Conservation (phyloP, 2,113 vertebrate species). For the Thunnus maccoyii region DNA sequence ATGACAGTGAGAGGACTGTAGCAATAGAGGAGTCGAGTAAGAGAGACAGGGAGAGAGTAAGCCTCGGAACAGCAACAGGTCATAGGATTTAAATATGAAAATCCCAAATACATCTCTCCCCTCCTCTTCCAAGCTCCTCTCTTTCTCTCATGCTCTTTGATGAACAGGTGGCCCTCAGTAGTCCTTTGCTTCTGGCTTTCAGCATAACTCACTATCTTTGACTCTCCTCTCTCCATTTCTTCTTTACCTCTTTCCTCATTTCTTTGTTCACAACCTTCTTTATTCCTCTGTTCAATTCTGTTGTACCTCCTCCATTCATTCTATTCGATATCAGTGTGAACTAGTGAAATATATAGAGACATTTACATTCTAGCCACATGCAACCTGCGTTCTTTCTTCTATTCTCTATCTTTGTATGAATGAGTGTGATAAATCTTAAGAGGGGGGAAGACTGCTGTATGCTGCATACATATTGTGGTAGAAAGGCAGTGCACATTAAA, state of each 20-base stretch:
- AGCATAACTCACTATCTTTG: too few relatives aligned
- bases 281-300: too few relatives aligned
- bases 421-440: constrained; percentile 65
- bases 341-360: not conserved
- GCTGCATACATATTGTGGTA: constrained; percentile 47
- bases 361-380: constrained; percentile 64
- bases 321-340: too few relatives aligned
- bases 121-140: too few relatives aligned
- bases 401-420: constrained; percentile 51
- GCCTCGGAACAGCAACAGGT: too few relatives aligned
- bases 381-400: not conserved
- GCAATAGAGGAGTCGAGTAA: too few relatives aligned
- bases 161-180: not conserved
- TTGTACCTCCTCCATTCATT: not conserved
- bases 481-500: not conserved
- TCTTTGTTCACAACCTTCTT: not conserved
- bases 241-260: not conserved
- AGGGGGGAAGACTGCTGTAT: constrained; percentile 6
- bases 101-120: too few relatives aligned
- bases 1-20: too few relatives aligned
- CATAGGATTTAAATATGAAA: too few relatives aligned
- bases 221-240: not conserved
- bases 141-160: too few relatives aligned
- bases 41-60: too few relatives aligned
- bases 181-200: not conserved